These are phyloP conservation scores for Galaxea fascicularis DNA, from an alignment of 92 coral and sea anemone species.

Conservation along the genomic window DNA sequence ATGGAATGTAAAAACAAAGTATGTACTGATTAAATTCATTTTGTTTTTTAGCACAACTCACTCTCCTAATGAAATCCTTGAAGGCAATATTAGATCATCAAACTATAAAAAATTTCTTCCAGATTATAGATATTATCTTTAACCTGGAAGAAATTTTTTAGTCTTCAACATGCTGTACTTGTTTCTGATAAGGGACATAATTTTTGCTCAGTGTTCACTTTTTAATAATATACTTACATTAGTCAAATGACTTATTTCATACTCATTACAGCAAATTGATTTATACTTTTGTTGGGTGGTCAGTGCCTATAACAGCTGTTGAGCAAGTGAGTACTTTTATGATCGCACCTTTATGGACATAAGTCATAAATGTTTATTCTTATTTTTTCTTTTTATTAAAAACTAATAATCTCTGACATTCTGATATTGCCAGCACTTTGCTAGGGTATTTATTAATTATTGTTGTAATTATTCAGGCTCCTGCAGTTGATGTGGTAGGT, in stretches of 20 bases:
- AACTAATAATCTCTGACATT: no score
- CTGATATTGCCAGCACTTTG: not conserved
- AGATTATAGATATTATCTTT: no score
- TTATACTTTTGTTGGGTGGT: constrained; percentile 92
- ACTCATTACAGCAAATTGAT: constrained; percentile 77
- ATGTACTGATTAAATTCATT: not conserved
- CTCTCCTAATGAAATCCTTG: no score
- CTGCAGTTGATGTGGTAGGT: constrained; percentile 95
- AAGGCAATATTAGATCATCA: not conserved
- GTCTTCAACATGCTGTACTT: no score
- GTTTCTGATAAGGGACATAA: no score
- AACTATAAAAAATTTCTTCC: no score
- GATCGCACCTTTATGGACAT: no score
- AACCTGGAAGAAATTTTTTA: no score
- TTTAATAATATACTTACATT: not conserved
- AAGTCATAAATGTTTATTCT: no score
- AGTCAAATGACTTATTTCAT: not conserved
- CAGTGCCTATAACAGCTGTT: constrained; percentile 84
- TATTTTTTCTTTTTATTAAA: no score
- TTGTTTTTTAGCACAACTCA: not conserved
- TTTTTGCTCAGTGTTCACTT: not conserved
- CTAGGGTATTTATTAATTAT: not conserved
- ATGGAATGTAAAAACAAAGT: constrained; percentile 98
- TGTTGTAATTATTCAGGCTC: constrained; percentile 70
- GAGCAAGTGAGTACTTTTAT: constrained; percentile 76